Percentiles rank a stretch among this genome's conserved stretches.
phyloP scores from a whole-genome alignment of 2,888 invertebrate species.

The Lydus trimaculatus region DNA sequence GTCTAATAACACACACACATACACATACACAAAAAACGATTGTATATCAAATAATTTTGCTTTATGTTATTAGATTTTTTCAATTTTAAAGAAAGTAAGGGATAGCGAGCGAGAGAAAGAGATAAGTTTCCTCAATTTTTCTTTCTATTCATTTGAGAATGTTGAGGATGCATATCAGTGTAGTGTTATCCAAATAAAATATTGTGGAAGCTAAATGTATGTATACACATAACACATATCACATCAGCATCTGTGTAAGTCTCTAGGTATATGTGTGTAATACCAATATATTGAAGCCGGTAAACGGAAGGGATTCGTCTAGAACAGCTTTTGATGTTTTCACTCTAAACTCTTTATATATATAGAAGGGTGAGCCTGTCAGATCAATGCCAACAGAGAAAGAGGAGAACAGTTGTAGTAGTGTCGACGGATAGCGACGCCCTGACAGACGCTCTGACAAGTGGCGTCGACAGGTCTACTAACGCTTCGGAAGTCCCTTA shows the following conservation, averaged over 20 bases:
- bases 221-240: no score
- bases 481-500: constrained; percentile 36
- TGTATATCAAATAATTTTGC: not conserved
- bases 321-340: constrained; percentile 32
- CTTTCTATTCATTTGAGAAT: constrained; percentile 4
- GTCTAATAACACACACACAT: not conserved
- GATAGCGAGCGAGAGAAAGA: not conserved
- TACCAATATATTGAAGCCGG: constrained; percentile 29
- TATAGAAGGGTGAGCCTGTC: constrained; percentile 22
- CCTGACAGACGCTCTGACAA: constrained; percentile 39
- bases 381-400: constrained; percentile 25
- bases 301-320: constrained; percentile 30
- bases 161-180: constrained; percentile 34
- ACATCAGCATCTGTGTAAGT: no score
- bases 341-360: constrained; percentile 15
- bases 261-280: constrained; percentile 15
- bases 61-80: not conserved
- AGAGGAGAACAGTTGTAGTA: not conserved
- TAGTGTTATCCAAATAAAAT: constrained; percentile 27
- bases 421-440: constrained; percentile 22
- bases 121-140: not conserved
- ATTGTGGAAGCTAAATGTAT: constrained; percentile 33
- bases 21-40: not conserved
- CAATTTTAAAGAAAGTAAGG: not conserved
- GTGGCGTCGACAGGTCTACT: constrained; percentile 39